phyloP scores from a whole-genome alignment of 2,797 vertebrate genomes.

The Syngnathus rostellatus region DNA sequence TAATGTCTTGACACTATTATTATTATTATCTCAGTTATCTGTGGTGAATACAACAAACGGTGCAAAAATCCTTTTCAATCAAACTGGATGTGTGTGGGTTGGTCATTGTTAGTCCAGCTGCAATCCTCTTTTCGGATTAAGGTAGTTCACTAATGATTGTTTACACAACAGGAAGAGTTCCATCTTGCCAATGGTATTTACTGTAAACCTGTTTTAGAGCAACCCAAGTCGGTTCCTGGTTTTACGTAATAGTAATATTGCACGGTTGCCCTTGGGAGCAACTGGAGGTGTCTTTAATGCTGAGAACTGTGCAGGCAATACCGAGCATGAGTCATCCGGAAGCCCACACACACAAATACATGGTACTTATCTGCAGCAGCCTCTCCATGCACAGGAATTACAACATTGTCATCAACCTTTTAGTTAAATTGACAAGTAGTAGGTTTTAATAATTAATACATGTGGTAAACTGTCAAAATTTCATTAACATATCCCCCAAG shows the following conservation, averaged over 20 bases:
- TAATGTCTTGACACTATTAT: neutral
- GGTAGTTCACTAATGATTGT: conserved; percentile 31
- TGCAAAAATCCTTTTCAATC: neutral
- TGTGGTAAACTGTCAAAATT: neutral
- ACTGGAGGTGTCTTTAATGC: conserved; percentile 58
- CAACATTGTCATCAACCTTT: conserved; percentile 29
- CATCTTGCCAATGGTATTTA: conserved; percentile 20
- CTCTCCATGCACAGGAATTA: conserved; percentile 43
- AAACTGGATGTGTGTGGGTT: conserved; percentile 1
- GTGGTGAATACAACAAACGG: neutral
- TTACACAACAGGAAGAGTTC: conserved; percentile 34
- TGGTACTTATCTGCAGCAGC: conserved; percentile 29
- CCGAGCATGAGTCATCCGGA: conserved; percentile 62
- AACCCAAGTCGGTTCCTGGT: conserved; percentile 35
- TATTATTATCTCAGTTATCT: neutral
- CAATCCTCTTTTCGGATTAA: conserved; percentile 9
- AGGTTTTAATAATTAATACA: neutral
- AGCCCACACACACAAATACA: conserved; percentile 54
- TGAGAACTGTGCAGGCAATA: conserved; percentile 57
- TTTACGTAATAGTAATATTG: conserved; percentile 63
- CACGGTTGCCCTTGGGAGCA: conserved; percentile 59
- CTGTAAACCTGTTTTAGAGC: conserved; percentile 44
- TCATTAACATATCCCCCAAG: no score
- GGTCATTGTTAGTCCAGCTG: conserved; percentile 8
- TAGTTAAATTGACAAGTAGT: conserved; percentile 25